phyloP scores from a whole-genome alignment of 2,888 invertebrate genomes.

The Mesopsocus fuscifrons region DNA sequence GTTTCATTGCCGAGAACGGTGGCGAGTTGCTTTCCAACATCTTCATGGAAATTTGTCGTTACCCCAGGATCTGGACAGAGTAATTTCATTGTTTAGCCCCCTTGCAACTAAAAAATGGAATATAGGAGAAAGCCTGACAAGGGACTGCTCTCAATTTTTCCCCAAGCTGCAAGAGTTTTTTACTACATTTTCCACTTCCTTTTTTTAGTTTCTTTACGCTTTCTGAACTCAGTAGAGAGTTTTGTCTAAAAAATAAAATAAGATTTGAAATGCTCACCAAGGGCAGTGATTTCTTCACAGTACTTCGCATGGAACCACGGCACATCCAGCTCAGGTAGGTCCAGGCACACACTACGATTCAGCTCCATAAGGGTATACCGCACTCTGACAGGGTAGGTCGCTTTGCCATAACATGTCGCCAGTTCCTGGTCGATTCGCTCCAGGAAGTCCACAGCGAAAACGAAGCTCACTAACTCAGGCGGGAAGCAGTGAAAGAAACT shows the following conservation, averaged over 20 bases:
- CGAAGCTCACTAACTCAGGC: constrained; percentile 29
- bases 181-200: too few species aligned
- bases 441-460: constrained; percentile 38
- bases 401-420: constrained; percentile 31
- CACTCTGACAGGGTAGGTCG: constrained; percentile 32
- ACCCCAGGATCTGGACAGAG: constrained; percentile 16
- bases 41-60: constrained; percentile 15
- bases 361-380: constrained; percentile 36
- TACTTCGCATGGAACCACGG: constrained; percentile 48
- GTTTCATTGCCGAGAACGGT: constrained; percentile 20
- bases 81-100: too few species aligned
- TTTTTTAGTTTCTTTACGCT: too few species aligned
- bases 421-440: constrained; percentile 37
- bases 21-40: constrained; percentile 18
- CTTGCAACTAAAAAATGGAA: too few species aligned
- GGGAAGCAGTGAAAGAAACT: constrained; percentile 33
- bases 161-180: too few species aligned
- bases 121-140: too few species aligned
- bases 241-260: too few species aligned
- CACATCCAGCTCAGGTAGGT: constrained; percentile 38
- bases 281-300: constrained; percentile 29
- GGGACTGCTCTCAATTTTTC: too few species aligned
- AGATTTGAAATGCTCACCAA: too few species aligned
- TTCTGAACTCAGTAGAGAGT: too few species aligned
- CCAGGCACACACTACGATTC: constrained; percentile 41